phyloP scores from a whole-genome alignment of 1,140 invertebrate species.

The Trinorchestia longiramus region DNA sequence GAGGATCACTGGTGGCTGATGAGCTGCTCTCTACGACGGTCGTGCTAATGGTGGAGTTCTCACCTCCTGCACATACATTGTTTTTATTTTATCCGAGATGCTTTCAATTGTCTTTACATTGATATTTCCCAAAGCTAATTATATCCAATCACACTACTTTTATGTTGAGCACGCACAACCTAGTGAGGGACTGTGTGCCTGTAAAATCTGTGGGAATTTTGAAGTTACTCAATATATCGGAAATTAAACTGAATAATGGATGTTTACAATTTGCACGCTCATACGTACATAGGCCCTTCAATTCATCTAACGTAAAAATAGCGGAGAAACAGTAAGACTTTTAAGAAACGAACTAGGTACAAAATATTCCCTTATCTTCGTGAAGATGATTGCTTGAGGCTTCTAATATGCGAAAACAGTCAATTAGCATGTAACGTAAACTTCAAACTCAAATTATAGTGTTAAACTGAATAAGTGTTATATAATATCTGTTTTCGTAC shows the following conservation, averaged over 20 bases:
- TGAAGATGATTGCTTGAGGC: not conserved
- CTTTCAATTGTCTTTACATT: not conserved
- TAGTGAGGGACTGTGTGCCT: not conserved
- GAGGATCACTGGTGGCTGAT: not conserved
- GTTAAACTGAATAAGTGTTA: not conserved
- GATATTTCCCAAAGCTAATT: too few species aligned
- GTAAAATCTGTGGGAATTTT: not conserved
- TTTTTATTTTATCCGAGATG: not conserved
- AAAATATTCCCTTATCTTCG: not conserved
- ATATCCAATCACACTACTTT: too few species aligned
- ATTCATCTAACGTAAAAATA: not conserved
- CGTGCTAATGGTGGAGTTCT: not conserved
- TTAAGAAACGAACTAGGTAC: not conserved
- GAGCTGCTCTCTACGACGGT: not conserved
- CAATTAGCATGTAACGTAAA: not conserved
- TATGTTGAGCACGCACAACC: too few species aligned
- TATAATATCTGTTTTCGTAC: not conserved
- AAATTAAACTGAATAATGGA: not conserved
- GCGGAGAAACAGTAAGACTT: not conserved
- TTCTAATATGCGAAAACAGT: not conserved
- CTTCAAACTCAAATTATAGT: not conserved
- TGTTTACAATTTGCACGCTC: not conserved
- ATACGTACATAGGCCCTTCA: not conserved
- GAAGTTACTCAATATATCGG: not conserved
- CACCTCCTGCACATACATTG: not conserved